These are phyloP conservation scores for Amphilophus citrinellus DNA, from an alignment of 2,113 vertebrate species.

Conservation along the genomic window DNA sequence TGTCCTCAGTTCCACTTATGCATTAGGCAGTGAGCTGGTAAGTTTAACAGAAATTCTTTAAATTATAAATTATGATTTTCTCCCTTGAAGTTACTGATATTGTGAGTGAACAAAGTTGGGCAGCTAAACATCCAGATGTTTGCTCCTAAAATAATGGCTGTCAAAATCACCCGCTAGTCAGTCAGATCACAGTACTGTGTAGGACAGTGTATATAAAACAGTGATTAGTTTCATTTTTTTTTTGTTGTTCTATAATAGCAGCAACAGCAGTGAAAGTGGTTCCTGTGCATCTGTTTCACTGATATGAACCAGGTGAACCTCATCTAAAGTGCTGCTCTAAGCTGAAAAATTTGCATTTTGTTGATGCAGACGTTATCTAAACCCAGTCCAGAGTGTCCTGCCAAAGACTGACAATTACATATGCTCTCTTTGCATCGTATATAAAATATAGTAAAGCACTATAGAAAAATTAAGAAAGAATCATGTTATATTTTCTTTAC, in stretches of 20 bases:
- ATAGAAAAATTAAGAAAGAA: not conserved
- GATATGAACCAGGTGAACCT: not conserved
- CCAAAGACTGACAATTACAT: not conserved
- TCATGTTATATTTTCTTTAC: not conserved
- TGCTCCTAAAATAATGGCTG: constrained; percentile 1
- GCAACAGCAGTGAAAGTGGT: not conserved
- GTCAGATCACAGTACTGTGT: not conserved
- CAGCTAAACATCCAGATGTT: not conserved
- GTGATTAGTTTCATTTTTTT: too few relatives aligned
- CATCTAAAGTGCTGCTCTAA: not conserved
- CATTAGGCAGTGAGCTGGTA: not conserved
- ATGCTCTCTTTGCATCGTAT: not conserved
- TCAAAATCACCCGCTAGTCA: not conserved
- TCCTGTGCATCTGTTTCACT: not conserved
- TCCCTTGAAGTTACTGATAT: not conserved
- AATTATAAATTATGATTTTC: not conserved
- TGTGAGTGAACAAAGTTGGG: not conserved
- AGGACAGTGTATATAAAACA: not conserved
- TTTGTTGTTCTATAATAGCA: not conserved
- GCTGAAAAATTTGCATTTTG: not conserved
- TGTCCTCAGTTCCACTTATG: not conserved
- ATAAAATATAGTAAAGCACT: not conserved
- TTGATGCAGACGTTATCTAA: not conserved
- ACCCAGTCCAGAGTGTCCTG: not conserved
- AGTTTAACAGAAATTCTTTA: not conserved